Base-by-base conservation (phyloP, 2,113 vertebrate genomes). In the Siphamia tubifer region DNA sequence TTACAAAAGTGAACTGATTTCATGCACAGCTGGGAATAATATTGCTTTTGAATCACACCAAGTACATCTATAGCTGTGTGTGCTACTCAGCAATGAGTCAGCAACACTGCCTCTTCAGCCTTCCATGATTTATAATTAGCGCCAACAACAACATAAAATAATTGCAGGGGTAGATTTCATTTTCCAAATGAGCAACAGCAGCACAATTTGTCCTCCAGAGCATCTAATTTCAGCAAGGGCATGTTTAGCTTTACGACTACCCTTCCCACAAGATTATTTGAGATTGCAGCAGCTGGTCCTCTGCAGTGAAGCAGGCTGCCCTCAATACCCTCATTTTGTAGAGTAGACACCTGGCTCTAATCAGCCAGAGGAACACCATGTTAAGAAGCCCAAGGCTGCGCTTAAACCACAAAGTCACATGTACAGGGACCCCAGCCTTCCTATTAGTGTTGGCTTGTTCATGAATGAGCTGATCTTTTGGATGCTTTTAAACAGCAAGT, bases 281-380 rank as follows among this genome's bases (percentile, higher is more conserved):
- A 74, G 68, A 65, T 66, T 63, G 64, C 73, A 63, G 62, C 84
- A 73, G 77, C 74, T 83, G 80, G 74, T 77, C 60, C 68, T 73
- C 79, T 55, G 66, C 68, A 74, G 48, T 19, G 36, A 62, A 42
- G 67, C 51, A 23, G 55, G 56, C 65, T 68, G 74, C 63, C 74
- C 81, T 75, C 66, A 71, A 60, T 66, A 67, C 65, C 70, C 76
- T 64, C 52, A 64, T 68, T 61, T 67, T 80, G 20, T 68, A 24
- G 62, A 72, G 60, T 6, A 58, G 81, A 80, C 87, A 87, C 88
- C 82, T 88, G 88, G 86, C 76, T 85, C 79, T 72, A 85, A 88
- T 90, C 83, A 89, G 62, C 77, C 44, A 61, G 68, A 69, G 74
- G 74, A 86, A 83, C 68, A 69, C 67, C 57, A 61, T 80, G 72